Conservation (phyloP, 2,888 invertebrate genomes). For the Nymphalis urticae region DNA sequence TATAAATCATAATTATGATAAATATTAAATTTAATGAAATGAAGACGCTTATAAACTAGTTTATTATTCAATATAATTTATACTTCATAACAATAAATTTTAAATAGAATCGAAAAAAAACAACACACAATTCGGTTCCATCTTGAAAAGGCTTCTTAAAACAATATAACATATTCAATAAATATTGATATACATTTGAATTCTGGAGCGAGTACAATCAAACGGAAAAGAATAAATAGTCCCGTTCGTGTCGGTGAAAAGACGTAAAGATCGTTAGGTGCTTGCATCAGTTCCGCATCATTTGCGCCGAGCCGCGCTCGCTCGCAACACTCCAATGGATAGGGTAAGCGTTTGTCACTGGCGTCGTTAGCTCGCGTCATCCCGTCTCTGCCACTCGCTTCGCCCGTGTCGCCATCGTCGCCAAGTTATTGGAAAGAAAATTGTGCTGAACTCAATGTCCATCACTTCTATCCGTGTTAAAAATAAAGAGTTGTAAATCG, state of each 20-base stretch:
- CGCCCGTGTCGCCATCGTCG: slow-evolving; percentile 45
- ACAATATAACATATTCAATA: not conserved
- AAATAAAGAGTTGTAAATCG: not conserved
- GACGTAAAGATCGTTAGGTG: slow-evolving; percentile 64
- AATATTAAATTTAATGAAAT: no score
- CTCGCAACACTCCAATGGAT: slow-evolving; percentile 53
- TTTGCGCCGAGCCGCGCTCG: slow-evolving; percentile 46
- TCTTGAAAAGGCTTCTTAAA: no score
- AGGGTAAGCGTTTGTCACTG: slow-evolving; percentile 42
- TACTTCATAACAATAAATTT: no score
- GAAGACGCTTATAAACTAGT: no score
- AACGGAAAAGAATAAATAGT: slow-evolving; percentile 53
- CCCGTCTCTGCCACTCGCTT: slow-evolving; percentile 48
- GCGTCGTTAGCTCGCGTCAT: slow-evolving; percentile 35
- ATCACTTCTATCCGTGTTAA: slow-evolving; percentile 46
- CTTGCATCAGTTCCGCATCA: slow-evolving; percentile 66
- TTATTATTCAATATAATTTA: no score
- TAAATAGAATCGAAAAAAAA: not conserved
- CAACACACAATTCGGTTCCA: no score
- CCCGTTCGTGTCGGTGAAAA: slow-evolving; percentile 53
- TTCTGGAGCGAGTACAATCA: slow-evolving; percentile 17
- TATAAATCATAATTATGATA: no score
- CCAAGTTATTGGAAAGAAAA: slow-evolving; percentile 63
- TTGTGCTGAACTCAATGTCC: slow-evolving; percentile 51
- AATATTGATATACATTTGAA: slow-evolving; percentile 1